Evolutionary conservation across 2,888 invertebrate species (phyloP).

Genomic region (Hydriomena furcata): DNA sequence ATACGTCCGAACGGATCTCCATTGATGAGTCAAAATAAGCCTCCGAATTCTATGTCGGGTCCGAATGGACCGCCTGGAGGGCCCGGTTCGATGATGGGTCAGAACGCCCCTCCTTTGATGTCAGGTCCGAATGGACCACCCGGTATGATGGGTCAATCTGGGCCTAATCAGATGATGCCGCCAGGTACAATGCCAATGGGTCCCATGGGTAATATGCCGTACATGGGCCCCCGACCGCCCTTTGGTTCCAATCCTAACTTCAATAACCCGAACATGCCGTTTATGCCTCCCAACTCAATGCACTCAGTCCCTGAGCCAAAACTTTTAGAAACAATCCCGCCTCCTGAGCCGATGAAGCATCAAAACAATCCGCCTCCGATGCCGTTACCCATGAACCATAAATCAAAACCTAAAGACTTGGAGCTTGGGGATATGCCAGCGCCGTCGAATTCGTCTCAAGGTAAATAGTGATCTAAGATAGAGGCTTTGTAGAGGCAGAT

Average conservation of each 20-base stretch:
- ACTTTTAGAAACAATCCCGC: slow-evolving; percentile 14
- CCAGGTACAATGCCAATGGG: slow-evolving; percentile 31
- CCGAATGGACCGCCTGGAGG: slow-evolving; percentile 37
- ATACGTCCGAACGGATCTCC: slow-evolving; percentile 55
- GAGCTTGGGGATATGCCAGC: slow-evolving; percentile 83
- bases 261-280: slow-evolving; percentile 51
- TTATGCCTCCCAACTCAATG: slow-evolving; percentile 49
- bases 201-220: slow-evolving; percentile 55
- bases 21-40: slow-evolving; percentile 56
- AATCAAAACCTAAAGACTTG: slow-evolving; percentile 44
- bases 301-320: slow-evolving; percentile 19
- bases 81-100: slow-evolving; percentile 46
- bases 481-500: slow-evolving; percentile 22
- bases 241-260: slow-evolving; percentile 68
- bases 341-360: slow-evolving; percentile 68
- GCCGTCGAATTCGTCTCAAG: slow-evolving; percentile 61
- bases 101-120: slow-evolving; percentile 45
- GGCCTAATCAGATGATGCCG: slow-evolving; percentile 40
- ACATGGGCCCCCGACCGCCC: slow-evolving; percentile 66
- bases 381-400: slow-evolving; percentile 72
- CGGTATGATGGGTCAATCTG: slow-evolving; percentile 36
- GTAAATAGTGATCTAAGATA: slow-evolving; percentile 45
- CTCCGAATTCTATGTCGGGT: slow-evolving; percentile 37
- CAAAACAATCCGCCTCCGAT: slow-evolving; percentile 85
- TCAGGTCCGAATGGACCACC: slow-evolving; percentile 44